Evolutionary conservation across 2,113 vertebrate genomes (phyloP).

Genomic region (Charina bottae): DNA sequence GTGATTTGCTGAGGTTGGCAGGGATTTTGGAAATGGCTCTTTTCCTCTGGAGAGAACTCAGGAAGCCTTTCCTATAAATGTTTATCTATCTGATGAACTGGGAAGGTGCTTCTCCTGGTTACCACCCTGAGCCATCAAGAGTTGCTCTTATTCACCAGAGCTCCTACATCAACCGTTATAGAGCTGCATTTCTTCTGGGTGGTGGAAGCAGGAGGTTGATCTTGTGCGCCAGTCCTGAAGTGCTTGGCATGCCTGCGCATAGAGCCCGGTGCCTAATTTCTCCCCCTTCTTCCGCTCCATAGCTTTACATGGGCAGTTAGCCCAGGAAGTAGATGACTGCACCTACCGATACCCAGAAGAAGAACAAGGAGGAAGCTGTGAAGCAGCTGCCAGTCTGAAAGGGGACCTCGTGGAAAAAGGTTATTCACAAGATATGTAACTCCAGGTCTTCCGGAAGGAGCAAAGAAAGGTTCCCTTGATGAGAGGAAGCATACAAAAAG

Average conservation of each 20-base stretch:
- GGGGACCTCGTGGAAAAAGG: not conserved
- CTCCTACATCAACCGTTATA: no score
- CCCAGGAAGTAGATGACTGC: slow-evolving; percentile 78
- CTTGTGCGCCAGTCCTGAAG: not conserved
- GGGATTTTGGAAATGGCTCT: not conserved
- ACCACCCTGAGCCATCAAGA: no score
- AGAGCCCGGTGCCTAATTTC: not conserved
- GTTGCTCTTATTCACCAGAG: no score
- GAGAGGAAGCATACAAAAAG: not conserved
- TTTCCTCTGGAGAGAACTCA: no score
- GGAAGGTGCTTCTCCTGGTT: not conserved
- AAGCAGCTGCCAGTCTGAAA: slow-evolving; percentile 43
- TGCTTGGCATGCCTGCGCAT: not conserved
- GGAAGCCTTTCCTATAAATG: no score
- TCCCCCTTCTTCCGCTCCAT: slow-evolving; percentile 45
- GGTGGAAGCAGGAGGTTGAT: no score
- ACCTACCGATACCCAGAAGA: slow-evolving; percentile 87
- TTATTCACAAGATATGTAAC: slow-evolving; percentile 21
- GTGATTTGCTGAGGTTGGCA: not conserved
- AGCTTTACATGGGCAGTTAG: slow-evolving; percentile 47
- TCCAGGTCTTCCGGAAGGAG: not conserved
- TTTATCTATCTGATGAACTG: not conserved
- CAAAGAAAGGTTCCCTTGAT: no score
- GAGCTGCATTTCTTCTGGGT: no score
- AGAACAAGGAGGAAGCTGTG: slow-evolving; percentile 79